Base-by-base conservation (phyloP, 2,888 invertebrate species). In the Actias luna region DNA sequence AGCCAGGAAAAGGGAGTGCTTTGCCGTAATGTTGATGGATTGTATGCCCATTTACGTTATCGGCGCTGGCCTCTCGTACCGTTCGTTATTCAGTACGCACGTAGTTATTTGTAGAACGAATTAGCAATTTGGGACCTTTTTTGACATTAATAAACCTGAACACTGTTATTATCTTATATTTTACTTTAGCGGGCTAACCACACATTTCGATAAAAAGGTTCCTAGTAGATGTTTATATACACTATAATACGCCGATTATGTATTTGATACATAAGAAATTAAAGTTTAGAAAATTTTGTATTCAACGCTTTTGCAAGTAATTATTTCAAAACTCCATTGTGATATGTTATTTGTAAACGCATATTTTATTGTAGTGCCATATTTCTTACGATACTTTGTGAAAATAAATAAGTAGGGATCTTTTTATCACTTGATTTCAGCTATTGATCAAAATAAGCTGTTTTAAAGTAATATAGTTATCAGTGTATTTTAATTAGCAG, bases 51-150 rank as follows among this genome's bases (percentile, higher is more conserved):
- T 75, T 79, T 80, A 83, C 83, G 85, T 87, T 88, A 88, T 85
- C 86, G 81, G 83, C 71, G 76, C 75, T 75, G 77, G 78, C 75
- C 78, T 77, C 72, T 55, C 76, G 75, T 67, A 79, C 82, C 76
- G 87, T 87, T 87, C 76, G 87, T 87, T 87, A 86, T 84, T 87
- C 87, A 85, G 79, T 68, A 74, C 75, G 78, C 78, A 80, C 80
- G 76, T 73, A 73, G 78, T 80, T 75, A 77, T 79, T 81, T 77
- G 80, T 76, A 77, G 76, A 76, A 75, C 68, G 74, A 69, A 77
- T 73, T 69, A 70, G 67, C 71, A 76, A 77, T 78, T 78, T 66
- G 71, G 73, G 62, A 64, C 67, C 39, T 36, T 42, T 61, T 50
- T 22, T 42, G 57, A 31, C 57, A 42, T 61, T 42, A 58, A 61